phyloP scores from a whole-genome alignment of 2,797 vertebrate species.

The Loris lydekkerianus region DNA sequence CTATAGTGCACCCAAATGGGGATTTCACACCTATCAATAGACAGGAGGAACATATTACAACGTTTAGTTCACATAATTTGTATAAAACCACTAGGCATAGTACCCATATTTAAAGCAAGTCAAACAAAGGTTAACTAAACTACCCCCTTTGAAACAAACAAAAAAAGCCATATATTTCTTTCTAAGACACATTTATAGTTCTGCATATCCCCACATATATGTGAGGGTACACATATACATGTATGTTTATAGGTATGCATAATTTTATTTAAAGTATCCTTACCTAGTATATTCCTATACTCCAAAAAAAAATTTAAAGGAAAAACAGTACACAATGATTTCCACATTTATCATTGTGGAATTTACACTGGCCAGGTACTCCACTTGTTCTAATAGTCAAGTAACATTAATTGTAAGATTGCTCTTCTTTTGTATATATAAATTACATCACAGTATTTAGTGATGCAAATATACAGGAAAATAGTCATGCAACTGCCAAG shows the following conservation, averaged over 20 bases:
- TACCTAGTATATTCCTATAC: not conserved
- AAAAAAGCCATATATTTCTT: not conserved
- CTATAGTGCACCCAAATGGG: not conserved
- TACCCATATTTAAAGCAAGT: not conserved
- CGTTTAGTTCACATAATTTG: not conserved
- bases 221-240: not conserved
- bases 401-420: not conserved
- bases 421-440: not conserved
- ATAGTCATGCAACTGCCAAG: not conserved
- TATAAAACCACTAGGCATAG: not conserved
- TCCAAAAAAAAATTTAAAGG: not conserved
- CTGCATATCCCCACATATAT: not conserved
- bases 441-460: not conserved
- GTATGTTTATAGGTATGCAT: not conserved
- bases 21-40: not conserved
- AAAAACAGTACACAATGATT: not conserved
- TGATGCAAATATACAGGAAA: slow-evolving; percentile 5
- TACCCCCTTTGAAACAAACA: not conserved
- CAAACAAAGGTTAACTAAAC: not conserved
- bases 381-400: not conserved
- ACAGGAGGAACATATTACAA: not conserved
- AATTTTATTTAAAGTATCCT: not conserved
- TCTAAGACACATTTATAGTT: not conserved
- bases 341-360: not conserved
- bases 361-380: not conserved